A percentile compares a stretch with the other conserved stretches of the same genome.
Evolutionary conservation across 2,888 invertebrate species (phyloP).

Genomic region (Pomacea canaliculata): DNA sequence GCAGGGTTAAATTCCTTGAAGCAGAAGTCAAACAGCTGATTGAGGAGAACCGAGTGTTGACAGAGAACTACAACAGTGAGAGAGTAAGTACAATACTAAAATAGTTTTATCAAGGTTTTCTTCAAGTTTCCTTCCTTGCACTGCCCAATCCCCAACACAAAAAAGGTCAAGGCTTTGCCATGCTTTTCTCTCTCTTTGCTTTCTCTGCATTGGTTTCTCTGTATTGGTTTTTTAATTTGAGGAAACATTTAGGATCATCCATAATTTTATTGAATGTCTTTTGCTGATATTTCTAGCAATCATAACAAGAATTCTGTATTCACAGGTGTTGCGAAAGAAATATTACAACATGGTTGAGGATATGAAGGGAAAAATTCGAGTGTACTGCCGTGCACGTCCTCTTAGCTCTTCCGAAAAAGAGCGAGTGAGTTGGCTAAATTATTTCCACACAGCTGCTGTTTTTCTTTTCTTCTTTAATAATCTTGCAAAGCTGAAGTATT

Average conservation of each 20-base stretch:
- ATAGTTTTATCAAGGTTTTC: no score
- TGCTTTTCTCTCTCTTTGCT: no score
- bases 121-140: no score
- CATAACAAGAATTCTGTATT: no score
- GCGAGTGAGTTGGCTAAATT: constrained; percentile 47
- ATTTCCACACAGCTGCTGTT: neutral
- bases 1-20: constrained; percentile 57
- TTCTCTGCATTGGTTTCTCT: no score
- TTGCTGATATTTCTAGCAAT: no score
- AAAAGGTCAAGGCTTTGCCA: no score
- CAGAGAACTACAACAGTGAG: constrained; percentile 66
- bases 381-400: constrained; percentile 65
- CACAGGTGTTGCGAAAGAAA: constrained; percentile 66
- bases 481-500: neutral
- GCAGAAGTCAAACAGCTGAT: constrained; percentile 56
- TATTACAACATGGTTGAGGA: constrained; percentile 70
- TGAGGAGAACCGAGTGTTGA: constrained; percentile 62
- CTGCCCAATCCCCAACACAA: no score
- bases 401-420: constrained; percentile 58
- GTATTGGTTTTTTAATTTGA: no score
- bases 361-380: constrained; percentile 69
- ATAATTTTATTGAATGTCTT: no score
- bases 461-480: neutral
- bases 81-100: constrained; percentile 48
- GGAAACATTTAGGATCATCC: no score